phyloP scores from a whole-genome alignment of 1,140 invertebrate genomes.

The Eubasilissa regina region DNA sequence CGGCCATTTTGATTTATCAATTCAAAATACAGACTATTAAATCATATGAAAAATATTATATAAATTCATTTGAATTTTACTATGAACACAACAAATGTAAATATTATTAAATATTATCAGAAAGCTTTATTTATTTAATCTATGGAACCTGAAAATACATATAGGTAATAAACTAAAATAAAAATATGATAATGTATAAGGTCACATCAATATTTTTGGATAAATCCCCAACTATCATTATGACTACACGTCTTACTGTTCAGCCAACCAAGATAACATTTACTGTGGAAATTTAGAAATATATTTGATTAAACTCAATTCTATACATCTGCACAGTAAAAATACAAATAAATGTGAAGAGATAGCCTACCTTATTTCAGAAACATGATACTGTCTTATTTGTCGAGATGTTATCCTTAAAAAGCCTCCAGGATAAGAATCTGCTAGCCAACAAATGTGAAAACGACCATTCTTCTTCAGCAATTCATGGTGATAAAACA shows the following conservation, averaged over 20 bases:
- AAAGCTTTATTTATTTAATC: too few relatives aligned
- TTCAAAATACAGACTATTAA: background rate
- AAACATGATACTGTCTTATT: slow-evolving; percentile 1
- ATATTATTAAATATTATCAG: too few relatives aligned
- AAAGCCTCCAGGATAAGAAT: slow-evolving; percentile 18
- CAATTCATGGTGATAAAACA: slow-evolving; percentile 9
- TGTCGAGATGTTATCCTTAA: background rate
- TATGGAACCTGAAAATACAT: background rate
- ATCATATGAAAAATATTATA: background rate
- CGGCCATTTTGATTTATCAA: background rate
- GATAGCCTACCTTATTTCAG: slow-evolving; percentile 5
- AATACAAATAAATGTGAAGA: background rate
- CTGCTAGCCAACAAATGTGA: slow-evolving; percentile 25
- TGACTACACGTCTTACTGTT: background rate
- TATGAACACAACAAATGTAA: too few relatives aligned
- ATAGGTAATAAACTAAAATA: too few relatives aligned
- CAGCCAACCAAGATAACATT: background rate
- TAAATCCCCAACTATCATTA: background rate
- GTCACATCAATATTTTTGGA: background rate
- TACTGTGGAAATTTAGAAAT: background rate
- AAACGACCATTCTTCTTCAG: slow-evolving; percentile 15
- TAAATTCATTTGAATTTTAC: too few relatives aligned
- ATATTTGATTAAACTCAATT: background rate
- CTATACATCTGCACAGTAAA: background rate
- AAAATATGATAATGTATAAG: background rate